A percentile compares a stretch with the other conserved stretches of the same genome.
These are phyloP conservation scores for Abramis brama DNA, from an alignment of 2,113 vertebrate species.

Conservation along the genomic window DNA sequence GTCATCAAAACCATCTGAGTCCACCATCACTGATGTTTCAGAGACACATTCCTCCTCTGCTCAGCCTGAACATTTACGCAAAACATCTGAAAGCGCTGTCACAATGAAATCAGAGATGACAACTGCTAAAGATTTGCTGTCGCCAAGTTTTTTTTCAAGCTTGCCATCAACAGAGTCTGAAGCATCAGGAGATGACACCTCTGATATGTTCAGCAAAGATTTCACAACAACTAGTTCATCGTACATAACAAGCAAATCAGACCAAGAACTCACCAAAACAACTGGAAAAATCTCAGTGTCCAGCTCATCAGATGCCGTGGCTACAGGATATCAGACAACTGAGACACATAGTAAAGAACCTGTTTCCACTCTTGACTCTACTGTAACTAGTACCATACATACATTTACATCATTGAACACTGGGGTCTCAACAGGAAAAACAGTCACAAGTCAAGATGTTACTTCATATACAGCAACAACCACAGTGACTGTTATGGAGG, in stretches of 20 bases:
- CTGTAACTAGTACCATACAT: not conserved
- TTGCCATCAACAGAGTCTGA: constrained; percentile 8
- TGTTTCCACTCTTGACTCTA: not conserved
- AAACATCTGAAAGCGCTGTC: not conserved
- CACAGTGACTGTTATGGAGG: not conserved
- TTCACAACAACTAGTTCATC: not conserved
- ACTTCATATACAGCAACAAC: not conserved
- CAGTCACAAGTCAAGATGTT: not conserved
- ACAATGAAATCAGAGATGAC: not conserved
- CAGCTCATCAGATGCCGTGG: not conserved
- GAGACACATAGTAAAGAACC: not conserved
- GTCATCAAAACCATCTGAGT: not conserved
- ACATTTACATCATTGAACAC: not conserved
- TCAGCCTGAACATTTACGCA: not conserved
- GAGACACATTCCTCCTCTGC: not conserved
- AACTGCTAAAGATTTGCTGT: not conserved
- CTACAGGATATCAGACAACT: not conserved
- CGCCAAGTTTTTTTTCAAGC: not conserved
- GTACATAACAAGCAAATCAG: not conserved
- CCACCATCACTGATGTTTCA: not conserved
- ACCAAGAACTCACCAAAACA: not conserved
- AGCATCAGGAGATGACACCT: not conserved
- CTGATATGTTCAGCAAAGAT: not conserved
- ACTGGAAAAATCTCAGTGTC: no score
- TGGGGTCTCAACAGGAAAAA: not conserved